Evolutionary conservation across 2,113 vertebrate genomes (phyloP).

Genomic region (Hypanus sabinus): DNA sequence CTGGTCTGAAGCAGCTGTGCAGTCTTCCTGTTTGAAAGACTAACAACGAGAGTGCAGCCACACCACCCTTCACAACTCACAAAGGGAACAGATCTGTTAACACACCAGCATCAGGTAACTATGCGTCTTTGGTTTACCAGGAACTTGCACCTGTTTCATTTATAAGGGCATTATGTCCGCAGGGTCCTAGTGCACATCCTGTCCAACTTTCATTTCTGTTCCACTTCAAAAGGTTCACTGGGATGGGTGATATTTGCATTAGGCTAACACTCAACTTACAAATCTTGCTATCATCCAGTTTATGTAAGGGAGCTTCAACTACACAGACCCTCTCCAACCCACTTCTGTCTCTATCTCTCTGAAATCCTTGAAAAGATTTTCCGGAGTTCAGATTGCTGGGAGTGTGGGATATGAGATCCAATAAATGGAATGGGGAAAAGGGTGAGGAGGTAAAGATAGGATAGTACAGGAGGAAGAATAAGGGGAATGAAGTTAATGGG

Average conservation of each 20-base stretch:
- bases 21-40: no score
- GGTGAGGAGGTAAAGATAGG: background rate
- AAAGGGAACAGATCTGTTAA: background rate
- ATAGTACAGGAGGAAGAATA: no score
- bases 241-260: no score
- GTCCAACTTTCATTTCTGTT: background rate
- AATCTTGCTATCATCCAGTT: no score
- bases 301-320: background rate
- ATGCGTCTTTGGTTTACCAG: background rate
- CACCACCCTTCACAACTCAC: background rate
- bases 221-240: background rate
- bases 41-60: background rate
- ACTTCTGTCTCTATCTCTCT: background rate
- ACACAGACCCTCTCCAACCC: background rate
- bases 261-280: background rate
- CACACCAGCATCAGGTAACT: background rate
- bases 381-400: background rate
- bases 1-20: background rate
- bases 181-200: constrained; percentile 24
- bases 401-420: no score
- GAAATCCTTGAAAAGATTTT: background rate
- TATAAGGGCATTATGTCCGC: background rate
- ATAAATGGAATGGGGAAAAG: background rate
- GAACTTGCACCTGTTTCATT: background rate
- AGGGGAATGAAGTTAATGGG: background rate